Conservation (phyloP, 1,140 invertebrate species). For the Tachypleus tridentatus region DNA sequence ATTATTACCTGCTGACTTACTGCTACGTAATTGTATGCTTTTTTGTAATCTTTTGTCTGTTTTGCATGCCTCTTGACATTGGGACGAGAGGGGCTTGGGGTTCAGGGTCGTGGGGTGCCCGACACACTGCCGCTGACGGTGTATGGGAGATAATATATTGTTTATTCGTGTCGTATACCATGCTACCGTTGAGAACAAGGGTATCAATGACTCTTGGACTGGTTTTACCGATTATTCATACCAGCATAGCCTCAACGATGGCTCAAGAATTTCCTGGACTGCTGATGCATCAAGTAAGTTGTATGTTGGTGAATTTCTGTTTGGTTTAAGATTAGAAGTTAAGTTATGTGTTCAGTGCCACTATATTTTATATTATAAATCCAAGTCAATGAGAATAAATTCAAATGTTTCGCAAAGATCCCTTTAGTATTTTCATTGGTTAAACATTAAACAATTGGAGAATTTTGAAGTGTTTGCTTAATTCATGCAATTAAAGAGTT, state of each 20-base stretch:
- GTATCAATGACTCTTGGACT: constrained; percentile 60
- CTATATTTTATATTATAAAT: too few relatives aligned
- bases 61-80: constrained; percentile 46
- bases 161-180: constrained; percentile 69
- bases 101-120: constrained; percentile 25
- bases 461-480: too few relatives aligned
- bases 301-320: too few relatives aligned
- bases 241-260: constrained; percentile 46
- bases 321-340: too few relatives aligned
- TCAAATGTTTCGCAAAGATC: too few relatives aligned
- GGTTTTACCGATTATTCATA: constrained; percentile 53
- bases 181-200: constrained; percentile 68
- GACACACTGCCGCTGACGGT: constrained; percentile 50
- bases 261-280: constrained; percentile 48
- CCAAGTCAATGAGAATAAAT: too few relatives aligned
- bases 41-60: constrained; percentile 48
- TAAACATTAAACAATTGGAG: too few relatives aligned
- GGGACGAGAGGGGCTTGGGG: constrained; percentile 33
- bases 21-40: constrained; percentile 56
- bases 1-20: constrained; percentile 50
- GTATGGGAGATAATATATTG: constrained; percentile 71
- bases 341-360: too few relatives aligned
- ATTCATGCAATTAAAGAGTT: too few relatives aligned
- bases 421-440: too few relatives aligned
- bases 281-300: constrained; percentile 52